Base-by-base conservation (phyloP, 1,140 invertebrate genomes). In the Lasioglossum baleicum region DNA sequence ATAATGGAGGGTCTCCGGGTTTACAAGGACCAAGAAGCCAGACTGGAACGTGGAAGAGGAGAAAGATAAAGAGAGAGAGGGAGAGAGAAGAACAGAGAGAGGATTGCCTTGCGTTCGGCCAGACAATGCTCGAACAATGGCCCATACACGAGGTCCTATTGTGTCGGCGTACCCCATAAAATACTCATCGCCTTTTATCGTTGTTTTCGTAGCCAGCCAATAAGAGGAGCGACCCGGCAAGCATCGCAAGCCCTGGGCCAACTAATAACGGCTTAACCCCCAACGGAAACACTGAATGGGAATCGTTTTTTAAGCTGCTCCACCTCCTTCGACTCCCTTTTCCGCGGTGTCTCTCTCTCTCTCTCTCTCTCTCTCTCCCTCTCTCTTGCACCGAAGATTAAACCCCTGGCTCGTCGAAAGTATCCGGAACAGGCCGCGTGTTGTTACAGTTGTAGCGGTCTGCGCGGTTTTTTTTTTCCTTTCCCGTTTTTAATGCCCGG, bases 111-210 rank as follows among this genome's bases (percentile, higher is more conserved):
- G 87, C 86, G 85, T 82, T 82, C 66, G 13, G 42, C 64, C 89
- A 88, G 86, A 91, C 89, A 90, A 90, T 87, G 83, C 83, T 82
- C 64, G 70, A 79, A 91, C 88, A 90, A 89, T 92, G 86, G 90
- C 84, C 87, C 86, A 90, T 89, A 90, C 86, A 89, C 88, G 77
- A 75, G 79, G 63, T 75, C 78, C 85, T 77, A 91, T 92, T 92
- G 90, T 92, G 73, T 69, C 78, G 74, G 35, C 76, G 86, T 84
- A 90, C 90, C 92, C 92, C 85, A 93, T 92, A 92, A 93, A 93
- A 93, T 92, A 90, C 92, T 93, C 92, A 92, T 93, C 91, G 91
- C 85, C 84, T 90, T 93, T 93, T 92, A 93, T 93, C 91, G 92
- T 89, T 92, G 91, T 92, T 92, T 91, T 91, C 86, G 63, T 87